phyloP scores from a whole-genome alignment of 2,888 invertebrate genomes.

The Stenodema calcarata region DNA sequence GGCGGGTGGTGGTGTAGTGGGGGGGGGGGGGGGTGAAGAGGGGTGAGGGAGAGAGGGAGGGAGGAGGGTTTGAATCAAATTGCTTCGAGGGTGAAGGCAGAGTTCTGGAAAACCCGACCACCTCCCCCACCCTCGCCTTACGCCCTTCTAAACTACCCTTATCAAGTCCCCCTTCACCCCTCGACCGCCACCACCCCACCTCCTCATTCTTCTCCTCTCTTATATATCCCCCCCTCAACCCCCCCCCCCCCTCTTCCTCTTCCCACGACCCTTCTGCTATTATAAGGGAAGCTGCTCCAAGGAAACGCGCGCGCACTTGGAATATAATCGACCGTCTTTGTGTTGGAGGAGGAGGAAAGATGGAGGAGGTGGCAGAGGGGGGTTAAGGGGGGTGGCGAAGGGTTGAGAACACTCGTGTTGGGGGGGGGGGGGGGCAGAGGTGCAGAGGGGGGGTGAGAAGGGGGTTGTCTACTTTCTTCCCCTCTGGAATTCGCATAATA shows the following conservation, averaged over 20 bases:
- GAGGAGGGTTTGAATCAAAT: not conserved
- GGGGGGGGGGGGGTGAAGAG: constrained; percentile 1
- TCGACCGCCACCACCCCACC: no score
- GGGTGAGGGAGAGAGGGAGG: not conserved
- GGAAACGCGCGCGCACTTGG: not conserved
- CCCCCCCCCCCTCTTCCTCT: not conserved
- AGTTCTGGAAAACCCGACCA: not conserved
- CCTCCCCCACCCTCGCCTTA: not conserved
- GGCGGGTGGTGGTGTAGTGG: no score
- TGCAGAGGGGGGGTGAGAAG: not conserved
- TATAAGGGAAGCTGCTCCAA: not conserved
- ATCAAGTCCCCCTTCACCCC: not conserved
- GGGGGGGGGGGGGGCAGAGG: no score
- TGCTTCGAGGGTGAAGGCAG: constrained; percentile 13
- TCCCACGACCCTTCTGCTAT: not conserved
- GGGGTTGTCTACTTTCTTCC: not conserved
- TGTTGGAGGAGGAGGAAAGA: not conserved
- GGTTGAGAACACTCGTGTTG: no score
- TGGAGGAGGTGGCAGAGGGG: no score
- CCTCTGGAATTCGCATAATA: not conserved
- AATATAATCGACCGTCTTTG: not conserved
- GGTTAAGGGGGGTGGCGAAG: no score
- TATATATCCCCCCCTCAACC: not conserved
- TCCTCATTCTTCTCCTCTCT: no score
- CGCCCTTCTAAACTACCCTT: constrained; percentile 12